phyloP scores from a whole-genome alignment of 2,888 invertebrate species.

The Drosophila buzzatii region DNA sequence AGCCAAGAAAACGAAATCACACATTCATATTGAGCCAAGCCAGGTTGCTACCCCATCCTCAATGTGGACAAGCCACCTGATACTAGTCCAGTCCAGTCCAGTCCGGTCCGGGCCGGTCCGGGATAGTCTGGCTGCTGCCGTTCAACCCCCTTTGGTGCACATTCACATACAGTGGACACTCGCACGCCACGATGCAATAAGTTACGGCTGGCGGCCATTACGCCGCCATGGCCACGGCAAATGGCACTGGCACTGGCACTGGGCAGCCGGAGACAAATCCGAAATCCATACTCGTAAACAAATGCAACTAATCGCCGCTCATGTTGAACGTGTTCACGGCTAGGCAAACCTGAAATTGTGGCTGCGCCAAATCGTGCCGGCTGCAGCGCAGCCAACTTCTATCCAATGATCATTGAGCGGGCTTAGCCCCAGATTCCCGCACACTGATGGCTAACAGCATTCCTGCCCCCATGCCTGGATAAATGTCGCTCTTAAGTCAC shows the following conservation, averaged over 20 bases:
- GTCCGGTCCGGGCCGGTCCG: neutral
- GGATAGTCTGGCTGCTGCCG: constrained; percentile 23
- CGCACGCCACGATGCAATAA: constrained; percentile 80
- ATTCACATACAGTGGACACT: constrained; percentile 42
- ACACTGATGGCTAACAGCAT: constrained; percentile 36
- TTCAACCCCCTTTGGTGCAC: constrained; percentile 59
- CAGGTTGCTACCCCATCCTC: neutral
- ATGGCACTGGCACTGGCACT: constrained; percentile 2
- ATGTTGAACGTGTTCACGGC: constrained; percentile 80
- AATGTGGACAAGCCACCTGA: constrained; percentile 42
- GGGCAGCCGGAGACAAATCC: constrained; percentile 73
- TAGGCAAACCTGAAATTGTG: constrained; percentile 75
- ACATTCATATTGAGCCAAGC: constrained; percentile 68
- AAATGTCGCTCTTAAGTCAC: neutral
- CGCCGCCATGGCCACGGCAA: constrained; percentile 33
- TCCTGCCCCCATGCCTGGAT: neutral
- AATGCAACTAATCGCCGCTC: constrained; percentile 84
- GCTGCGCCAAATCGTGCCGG: constrained; percentile 46
- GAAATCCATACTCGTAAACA: constrained; percentile 84
- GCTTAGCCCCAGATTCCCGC: constrained; percentile 42
- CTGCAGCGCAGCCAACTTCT: constrained; percentile 2
- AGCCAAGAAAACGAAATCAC: constrained; percentile 73
- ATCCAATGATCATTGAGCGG: constrained; percentile 49
- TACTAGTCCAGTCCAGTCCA: constrained; percentile 19
- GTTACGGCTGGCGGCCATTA: constrained; percentile 73